A percentile compares a stretch with the other conserved stretches of the same genome.
phyloP scores from a whole-genome alignment of 1,140 invertebrate genomes.

The Lepidurus couesii region DNA sequence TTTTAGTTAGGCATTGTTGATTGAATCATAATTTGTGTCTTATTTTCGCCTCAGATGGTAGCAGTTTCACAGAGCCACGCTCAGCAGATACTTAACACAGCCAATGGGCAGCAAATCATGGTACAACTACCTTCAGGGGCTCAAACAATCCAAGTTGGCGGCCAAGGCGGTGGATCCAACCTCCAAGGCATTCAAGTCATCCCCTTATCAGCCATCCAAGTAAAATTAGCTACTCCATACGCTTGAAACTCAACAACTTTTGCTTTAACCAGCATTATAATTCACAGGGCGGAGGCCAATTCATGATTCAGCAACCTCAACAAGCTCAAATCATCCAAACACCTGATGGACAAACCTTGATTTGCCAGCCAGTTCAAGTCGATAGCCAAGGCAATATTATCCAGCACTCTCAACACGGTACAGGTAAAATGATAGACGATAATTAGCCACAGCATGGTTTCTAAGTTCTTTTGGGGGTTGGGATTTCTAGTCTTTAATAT shows the following conservation, averaged over 20 bases:
- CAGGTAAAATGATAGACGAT: constrained; percentile 27
- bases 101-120: constrained; percentile 32
- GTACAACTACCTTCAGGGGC: constrained; percentile 24
- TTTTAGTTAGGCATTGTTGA: too few species aligned
- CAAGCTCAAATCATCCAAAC: constrained; percentile 75
- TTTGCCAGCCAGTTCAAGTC: constrained; percentile 71
- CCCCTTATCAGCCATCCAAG: constrained; percentile 30
- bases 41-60: constrained; percentile 16
- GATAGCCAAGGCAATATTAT: constrained; percentile 45
- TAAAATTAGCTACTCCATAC: background rate
- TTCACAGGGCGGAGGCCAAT: constrained; percentile 23
- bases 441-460: too few species aligned
- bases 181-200: constrained; percentile 32
- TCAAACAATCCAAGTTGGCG: constrained; percentile 30
- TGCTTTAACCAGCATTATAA: background rate
- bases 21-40: too few species aligned
- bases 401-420: constrained; percentile 57
- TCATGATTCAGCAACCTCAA: constrained; percentile 51
- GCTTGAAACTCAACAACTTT: background rate
- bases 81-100: constrained; percentile 30
- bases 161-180: constrained; percentile 11
- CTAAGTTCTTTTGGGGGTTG: too few species aligned
- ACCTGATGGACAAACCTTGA: constrained; percentile 85
- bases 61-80: constrained; percentile 31
- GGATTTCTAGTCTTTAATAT: constrained; percentile 55